Conservation (phyloP, 2,797 vertebrate species). For the Anabacerthia variegaticeps region DNA sequence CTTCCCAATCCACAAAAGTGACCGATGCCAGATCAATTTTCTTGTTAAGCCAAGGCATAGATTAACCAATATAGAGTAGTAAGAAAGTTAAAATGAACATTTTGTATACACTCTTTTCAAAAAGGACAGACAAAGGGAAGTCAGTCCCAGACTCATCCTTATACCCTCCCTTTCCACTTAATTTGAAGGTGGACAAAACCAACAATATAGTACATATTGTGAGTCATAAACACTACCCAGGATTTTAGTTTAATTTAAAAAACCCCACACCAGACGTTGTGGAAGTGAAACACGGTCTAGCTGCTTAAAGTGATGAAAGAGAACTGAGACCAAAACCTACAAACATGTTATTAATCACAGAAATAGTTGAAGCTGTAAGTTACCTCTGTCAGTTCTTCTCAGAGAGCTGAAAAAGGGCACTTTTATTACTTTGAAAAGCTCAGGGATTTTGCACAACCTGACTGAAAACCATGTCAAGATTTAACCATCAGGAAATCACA, state of each 20-base stretch:
- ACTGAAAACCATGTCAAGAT: not conserved
- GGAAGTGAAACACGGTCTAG: not conserved
- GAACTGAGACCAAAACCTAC: not conserved
- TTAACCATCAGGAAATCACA: not conserved
- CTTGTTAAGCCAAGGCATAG: not conserved
- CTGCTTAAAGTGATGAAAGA: not conserved
- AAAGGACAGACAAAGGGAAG: not conserved
- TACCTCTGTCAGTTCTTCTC: not conserved
- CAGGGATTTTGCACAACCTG: not conserved
- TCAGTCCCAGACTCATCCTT: not conserved
- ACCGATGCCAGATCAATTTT: not conserved
- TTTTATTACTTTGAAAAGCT: not conserved
- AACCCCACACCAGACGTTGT: not conserved
- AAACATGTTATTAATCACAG: not conserved
- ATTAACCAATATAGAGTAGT: not conserved
- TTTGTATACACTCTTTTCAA: not conserved
- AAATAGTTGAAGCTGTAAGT: not conserved
- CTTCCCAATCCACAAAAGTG: not conserved
- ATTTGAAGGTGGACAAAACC: not conserved
- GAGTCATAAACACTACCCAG: not conserved
- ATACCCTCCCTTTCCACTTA: not conserved
- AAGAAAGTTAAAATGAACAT: not conserved
- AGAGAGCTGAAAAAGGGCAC: not conserved
- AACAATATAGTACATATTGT: accelerated
- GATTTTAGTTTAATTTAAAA: not conserved